These are phyloP conservation scores for Trichacis sp. DNA, from an alignment of 2,888 invertebrate genomes.

Conservation along the genomic window DNA sequence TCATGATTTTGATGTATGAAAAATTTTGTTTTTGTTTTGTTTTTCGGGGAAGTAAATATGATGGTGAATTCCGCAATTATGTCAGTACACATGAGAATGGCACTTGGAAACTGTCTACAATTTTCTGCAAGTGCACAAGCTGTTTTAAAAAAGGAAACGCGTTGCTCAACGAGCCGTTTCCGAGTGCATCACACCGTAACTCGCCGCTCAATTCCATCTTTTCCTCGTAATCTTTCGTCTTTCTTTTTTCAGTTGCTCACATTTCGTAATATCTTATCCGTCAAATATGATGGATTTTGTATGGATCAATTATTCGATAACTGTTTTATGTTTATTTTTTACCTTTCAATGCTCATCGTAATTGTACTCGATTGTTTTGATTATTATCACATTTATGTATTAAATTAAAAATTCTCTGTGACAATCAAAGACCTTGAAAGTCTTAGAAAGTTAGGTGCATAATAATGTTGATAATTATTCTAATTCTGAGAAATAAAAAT, in stretches of 20 bases:
- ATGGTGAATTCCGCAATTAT: not conserved
- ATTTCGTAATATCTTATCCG: not conserved
- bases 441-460: not conserved
- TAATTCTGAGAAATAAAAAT: too few relatives aligned
- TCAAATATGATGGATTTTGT: too few relatives aligned
- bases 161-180: conserved; percentile 35
- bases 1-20: too few relatives aligned
- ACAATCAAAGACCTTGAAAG: not conserved
- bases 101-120: not conserved
- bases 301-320: not conserved
- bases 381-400: too few relatives aligned
- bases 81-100: not conserved
- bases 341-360: too few relatives aligned
- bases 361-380: too few relatives aligned
- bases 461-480: too few relatives aligned
- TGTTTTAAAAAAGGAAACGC: conserved; percentile 14
- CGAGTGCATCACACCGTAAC: conserved; percentile 31
- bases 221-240: conserved; percentile 14
- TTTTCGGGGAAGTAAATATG: too few relatives aligned
- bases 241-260: not conserved
- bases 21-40: too few relatives aligned
- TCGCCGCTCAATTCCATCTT: conserved; percentile 31
- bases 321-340: too few relatives aligned
- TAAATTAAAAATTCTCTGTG: too few relatives aligned
- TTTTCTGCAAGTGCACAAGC: not conserved